phyloP scores from a whole-genome alignment of 2,797 vertebrate genomes.

The Mus caroli region DNA sequence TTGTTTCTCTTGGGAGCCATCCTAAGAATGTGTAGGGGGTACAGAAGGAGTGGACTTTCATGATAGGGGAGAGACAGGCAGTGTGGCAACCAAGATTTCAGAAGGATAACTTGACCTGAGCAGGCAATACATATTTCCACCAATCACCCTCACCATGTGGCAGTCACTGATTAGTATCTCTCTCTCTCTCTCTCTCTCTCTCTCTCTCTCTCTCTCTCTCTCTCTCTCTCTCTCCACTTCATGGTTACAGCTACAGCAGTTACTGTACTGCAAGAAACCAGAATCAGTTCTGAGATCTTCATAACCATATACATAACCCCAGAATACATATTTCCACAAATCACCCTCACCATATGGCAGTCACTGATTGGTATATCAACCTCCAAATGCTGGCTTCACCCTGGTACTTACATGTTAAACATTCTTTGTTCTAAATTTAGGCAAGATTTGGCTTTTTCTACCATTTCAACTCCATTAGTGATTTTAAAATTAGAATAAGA shows the following conservation, averaged over 20 bases:
- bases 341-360: neutral
- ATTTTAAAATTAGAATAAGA: constrained; percentile 55
- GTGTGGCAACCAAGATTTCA: neutral
- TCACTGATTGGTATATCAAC: neutral
- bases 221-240: no score
- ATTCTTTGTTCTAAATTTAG: constrained; percentile 41
- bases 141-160: no score
- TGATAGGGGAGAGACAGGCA: neutral
- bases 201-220: no score
- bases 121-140: no score
- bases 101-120: neutral
- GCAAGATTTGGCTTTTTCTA: constrained; percentile 37
- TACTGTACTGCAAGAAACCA: neutral
- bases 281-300: neutral
- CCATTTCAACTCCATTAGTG: constrained; percentile 1
- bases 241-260: neutral
- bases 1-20: constrained; percentile 9
- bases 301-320: neutral
- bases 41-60: neutral
- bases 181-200: neutral
- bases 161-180: neutral
- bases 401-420: neutral
- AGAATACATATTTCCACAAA: constrained; percentile 11
- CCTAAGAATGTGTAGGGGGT: neutral
- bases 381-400: neutral